These are phyloP conservation scores for Bufotes viridis DNA, from an alignment of 2,797 vertebrate species.

Conservation along the genomic window DNA sequence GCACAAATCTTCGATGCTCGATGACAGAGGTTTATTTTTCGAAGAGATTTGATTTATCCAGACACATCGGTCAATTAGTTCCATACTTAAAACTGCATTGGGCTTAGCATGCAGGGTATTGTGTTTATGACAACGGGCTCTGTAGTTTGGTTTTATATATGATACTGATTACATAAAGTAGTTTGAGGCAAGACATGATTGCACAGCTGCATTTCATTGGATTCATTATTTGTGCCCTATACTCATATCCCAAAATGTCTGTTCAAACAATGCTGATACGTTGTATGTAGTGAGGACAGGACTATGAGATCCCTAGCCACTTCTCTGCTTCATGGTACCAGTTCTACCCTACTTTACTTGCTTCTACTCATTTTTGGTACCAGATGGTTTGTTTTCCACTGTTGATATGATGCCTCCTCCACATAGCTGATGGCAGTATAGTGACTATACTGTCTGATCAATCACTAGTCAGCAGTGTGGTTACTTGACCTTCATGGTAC, in stretches of 20 bases:
- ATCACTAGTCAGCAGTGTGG: too few relatives aligned
- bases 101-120: constrained; percentile 1
- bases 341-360: too few relatives aligned
- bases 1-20: constrained; percentile 84
- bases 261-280: neutral
- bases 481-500: too few relatives aligned
- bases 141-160: constrained; percentile 32
- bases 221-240: constrained; percentile 28
- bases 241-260: neutral
- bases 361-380: too few relatives aligned
- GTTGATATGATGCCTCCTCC: too few relatives aligned
- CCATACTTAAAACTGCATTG: constrained; percentile 73
- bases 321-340: too few relatives aligned
- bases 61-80: constrained; percentile 82
- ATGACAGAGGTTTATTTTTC: constrained; percentile 83
- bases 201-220: constrained; percentile 37
- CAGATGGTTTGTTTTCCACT: too few relatives aligned
- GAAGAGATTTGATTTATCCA: constrained; percentile 82
- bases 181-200: constrained; percentile 26
- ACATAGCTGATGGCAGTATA: too few relatives aligned
- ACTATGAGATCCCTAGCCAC: neutral
- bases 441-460: too few relatives aligned
- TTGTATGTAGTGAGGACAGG: neutral
- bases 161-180: constrained; percentile 48
- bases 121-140: constrained; percentile 15